These are phyloP conservation scores for Mobula birostris DNA, from an alignment of 2,113 vertebrate genomes.

Conservation along the genomic window DNA sequence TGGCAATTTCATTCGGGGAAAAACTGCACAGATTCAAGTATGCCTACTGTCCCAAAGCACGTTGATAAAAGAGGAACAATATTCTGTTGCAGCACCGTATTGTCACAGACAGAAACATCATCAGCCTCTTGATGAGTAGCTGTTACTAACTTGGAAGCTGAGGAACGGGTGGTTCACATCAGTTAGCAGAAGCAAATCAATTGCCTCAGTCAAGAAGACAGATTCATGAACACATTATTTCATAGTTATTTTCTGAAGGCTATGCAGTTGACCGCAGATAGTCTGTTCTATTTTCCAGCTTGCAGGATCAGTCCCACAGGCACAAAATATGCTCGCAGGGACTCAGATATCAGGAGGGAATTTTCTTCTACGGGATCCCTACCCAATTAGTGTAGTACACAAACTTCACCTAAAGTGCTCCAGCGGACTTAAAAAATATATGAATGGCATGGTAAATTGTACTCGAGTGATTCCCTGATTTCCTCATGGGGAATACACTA, in stretches of 20 bases:
- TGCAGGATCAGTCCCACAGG: neutral
- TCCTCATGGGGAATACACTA: constrained; percentile 11
- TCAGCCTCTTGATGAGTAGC: neutral
- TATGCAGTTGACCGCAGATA: neutral
- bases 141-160: neutral
- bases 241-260: neutral
- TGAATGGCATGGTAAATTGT: neutral
- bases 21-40: neutral
- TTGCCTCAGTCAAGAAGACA: neutral
- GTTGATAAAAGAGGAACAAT: constrained; percentile 8
- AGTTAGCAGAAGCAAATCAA: neutral
- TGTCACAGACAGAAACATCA: neutral
- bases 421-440: neutral
- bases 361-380: neutral
- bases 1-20: neutral
- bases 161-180: neutral
- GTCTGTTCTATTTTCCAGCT: neutral
- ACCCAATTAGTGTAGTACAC: neutral
- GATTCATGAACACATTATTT: neutral
- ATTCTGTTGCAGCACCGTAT: neutral
- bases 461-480: constrained; percentile 5
- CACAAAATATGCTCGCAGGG: neutral
- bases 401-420: constrained; percentile 6
- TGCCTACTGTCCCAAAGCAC: neutral
- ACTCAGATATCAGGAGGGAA: neutral